Evolutionary conservation across 2,888 invertebrate species (phyloP).

Genomic region (Ophonus ardosiacus): DNA sequence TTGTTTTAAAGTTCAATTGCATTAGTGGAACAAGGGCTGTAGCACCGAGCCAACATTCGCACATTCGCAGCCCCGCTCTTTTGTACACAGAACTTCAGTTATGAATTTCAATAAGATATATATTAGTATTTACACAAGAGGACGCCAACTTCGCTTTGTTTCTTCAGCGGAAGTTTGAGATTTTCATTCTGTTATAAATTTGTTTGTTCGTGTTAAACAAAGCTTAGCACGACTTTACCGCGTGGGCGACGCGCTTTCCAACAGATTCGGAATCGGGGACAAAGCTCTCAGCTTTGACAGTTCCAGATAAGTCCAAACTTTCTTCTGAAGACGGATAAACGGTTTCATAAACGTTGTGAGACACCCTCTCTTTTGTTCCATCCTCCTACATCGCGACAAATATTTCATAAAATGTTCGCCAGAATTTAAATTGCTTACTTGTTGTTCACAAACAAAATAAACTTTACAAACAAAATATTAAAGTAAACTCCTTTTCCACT

Average conservation of each 20-base stretch:
- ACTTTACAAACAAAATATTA: conserved; percentile 10
- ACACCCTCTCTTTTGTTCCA: conserved; percentile 5
- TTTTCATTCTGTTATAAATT: conserved; percentile 71
- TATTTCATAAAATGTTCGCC: conserved; percentile 31
- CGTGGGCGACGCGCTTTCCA: conserved; percentile 39
- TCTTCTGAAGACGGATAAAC: conserved; percentile 62
- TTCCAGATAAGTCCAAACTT: conserved; percentile 62
- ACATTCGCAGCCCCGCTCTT: conserved; percentile 44
- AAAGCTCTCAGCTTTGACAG: conserved; percentile 62
- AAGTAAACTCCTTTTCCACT: background rate
- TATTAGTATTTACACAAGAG: conserved; percentile 72
- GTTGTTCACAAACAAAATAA: conserved; percentile 40
- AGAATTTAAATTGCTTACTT: conserved; percentile 43
- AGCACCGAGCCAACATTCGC: conserved; percentile 36
- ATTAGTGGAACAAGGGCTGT: conserved; percentile 65
- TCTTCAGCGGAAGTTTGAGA: conserved; percentile 72
- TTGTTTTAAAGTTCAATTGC: conserved; percentile 72
- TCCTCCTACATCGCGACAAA: conserved; percentile 9
- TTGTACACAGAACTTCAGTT: conserved; percentile 70
- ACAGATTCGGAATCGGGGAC: conserved; percentile 59
- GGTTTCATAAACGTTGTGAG: conserved; percentile 59
- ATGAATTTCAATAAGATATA: conserved; percentile 74
- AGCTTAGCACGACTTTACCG: conserved; percentile 68
- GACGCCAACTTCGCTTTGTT: conserved; percentile 69
- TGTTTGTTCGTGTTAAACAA: conserved; percentile 71